Conservation (phyloP, 2,113 vertebrate species). For the Crocuta crocuta region DNA sequence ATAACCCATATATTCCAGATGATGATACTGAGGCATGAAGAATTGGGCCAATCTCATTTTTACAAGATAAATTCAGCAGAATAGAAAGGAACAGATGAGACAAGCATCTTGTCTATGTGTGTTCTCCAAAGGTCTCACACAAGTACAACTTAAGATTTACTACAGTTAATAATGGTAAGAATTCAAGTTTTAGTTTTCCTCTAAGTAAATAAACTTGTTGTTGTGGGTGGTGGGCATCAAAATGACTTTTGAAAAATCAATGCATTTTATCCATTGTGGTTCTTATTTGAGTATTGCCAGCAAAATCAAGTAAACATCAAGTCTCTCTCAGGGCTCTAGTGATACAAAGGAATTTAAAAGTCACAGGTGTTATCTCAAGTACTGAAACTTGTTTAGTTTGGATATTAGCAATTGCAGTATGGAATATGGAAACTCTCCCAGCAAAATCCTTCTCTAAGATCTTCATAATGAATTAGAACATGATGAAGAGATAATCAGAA, state of each 20-base stretch:
- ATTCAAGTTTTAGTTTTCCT: slow-evolving; percentile 51
- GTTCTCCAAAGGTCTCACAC: neutral
- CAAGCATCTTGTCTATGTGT: neutral
- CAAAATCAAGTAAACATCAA: slow-evolving; percentile 56
- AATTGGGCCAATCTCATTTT: neutral
- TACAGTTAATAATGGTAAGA: slow-evolving; percentile 24
- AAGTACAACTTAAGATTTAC: slow-evolving; percentile 35
- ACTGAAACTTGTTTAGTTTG: slow-evolving; percentile 31
- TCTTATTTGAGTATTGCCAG: slow-evolving; percentile 42
- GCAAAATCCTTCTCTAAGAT: neutral
- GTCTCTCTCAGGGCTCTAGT: neutral
- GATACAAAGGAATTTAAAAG: slow-evolving; percentile 7
- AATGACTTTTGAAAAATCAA: slow-evolving; percentile 45
- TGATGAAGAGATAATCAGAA: neutral
- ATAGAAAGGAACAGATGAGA: slow-evolving; percentile 44
- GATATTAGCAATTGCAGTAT: neutral
- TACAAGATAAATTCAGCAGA: neutral
- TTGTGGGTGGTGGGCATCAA: neutral
- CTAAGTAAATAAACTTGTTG: slow-evolving; percentile 55
- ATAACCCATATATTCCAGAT: slow-evolving; percentile 45
- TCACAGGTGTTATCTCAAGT: neutral
- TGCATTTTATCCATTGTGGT: neutral
- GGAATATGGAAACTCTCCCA: neutral
- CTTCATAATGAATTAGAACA: slow-evolving; percentile 8
- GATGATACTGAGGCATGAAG: neutral